These are phyloP conservation scores for Drosophila cognata DNA, from an alignment of 2,888 invertebrate genomes.

Conservation along the genomic window DNA sequence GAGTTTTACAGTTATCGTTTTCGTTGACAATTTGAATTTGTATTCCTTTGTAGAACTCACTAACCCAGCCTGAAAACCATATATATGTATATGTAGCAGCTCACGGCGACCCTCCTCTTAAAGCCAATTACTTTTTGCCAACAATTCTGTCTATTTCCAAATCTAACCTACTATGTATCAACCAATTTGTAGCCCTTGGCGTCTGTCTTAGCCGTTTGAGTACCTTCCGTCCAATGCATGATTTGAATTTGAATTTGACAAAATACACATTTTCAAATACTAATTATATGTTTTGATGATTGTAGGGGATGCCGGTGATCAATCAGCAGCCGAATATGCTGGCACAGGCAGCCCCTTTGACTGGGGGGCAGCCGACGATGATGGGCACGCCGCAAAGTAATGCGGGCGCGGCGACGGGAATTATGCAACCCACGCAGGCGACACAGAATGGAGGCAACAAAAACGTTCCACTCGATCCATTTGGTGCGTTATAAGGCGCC, in stretches of 20 bases:
- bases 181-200: conserved; percentile 36
- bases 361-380: conserved; percentile 83
- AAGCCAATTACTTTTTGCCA: conserved; percentile 26
- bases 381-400: conserved; percentile 82
- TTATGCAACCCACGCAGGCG: conserved; percentile 80
- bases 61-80: conserved; percentile 25
- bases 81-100: conserved; percentile 25
- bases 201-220: conserved; percentile 45
- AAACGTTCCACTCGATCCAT: conserved; percentile 86
- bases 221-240: conserved; percentile 47
- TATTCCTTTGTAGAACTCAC: conserved; percentile 46
- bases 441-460: conserved; percentile 84
- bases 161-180: conserved; percentile 17
- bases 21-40: conserved; percentile 20
- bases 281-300: conserved; percentile 39
- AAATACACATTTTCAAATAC: conserved; percentile 1
- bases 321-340: conserved; percentile 83
- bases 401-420: conserved; percentile 69
- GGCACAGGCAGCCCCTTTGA: conserved; percentile 84
- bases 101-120: conserved; percentile 37
- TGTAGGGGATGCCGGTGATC: conserved; percentile 85
- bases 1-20: conserved; percentile 37
- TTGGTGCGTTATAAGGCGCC: conserved; percentile 85
- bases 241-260: conserved; percentile 18
- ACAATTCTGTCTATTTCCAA: conserved; percentile 19